A percentile compares a stretch with the other conserved stretches of the same genome.
Conservation (phyloP, 2,113 vertebrate species). For the Boleophthalmus pectinirostris region DNA sequence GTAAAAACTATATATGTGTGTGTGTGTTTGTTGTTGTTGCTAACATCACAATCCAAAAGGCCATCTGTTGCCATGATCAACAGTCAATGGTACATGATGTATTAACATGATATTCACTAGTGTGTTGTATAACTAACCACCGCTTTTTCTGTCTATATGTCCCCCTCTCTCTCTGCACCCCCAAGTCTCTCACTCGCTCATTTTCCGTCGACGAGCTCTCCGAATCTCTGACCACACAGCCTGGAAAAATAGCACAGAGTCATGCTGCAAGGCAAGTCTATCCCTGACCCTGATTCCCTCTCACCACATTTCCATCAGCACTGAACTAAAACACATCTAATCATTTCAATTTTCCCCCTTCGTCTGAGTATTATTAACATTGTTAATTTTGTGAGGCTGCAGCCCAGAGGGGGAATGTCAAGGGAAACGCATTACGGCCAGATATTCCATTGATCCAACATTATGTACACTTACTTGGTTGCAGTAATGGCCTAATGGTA, state of each 20-base stretch:
- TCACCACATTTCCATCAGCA: slow-evolving; percentile 83
- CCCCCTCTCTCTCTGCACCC: slow-evolving; percentile 53
- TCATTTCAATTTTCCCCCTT: slow-evolving; percentile 82
- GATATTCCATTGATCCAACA: slow-evolving; percentile 78
- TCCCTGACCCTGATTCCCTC: slow-evolving; percentile 82
- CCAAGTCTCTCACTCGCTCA: slow-evolving; percentile 63
- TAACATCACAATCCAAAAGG: slow-evolving; percentile 29
- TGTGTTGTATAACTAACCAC: slow-evolving; percentile 36
- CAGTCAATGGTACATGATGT: slow-evolving; percentile 22
- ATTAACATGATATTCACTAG: slow-evolving; percentile 39
- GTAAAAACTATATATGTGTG: slow-evolving; percentile 33
- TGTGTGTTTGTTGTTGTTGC: slow-evolving; percentile 8
- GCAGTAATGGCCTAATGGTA: slow-evolving; percentile 69
- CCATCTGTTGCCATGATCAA: slow-evolving; percentile 38
- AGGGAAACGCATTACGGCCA: slow-evolving; percentile 74
- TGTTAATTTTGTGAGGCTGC: slow-evolving; percentile 78
- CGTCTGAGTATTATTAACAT: slow-evolving; percentile 79
- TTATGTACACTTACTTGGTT: slow-evolving; percentile 70
- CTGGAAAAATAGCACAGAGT: slow-evolving; percentile 82
- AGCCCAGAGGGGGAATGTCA: slow-evolving; percentile 75
- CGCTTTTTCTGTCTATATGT: slow-evolving; percentile 47
- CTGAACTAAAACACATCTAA: slow-evolving; percentile 79
- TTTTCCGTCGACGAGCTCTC: slow-evolving; percentile 76
- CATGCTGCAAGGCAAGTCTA: slow-evolving; percentile 79
- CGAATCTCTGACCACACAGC: slow-evolving; percentile 77